Base-by-base conservation (phyloP, 1,140 invertebrate genomes). In the Drosophila burlai region DNA sequence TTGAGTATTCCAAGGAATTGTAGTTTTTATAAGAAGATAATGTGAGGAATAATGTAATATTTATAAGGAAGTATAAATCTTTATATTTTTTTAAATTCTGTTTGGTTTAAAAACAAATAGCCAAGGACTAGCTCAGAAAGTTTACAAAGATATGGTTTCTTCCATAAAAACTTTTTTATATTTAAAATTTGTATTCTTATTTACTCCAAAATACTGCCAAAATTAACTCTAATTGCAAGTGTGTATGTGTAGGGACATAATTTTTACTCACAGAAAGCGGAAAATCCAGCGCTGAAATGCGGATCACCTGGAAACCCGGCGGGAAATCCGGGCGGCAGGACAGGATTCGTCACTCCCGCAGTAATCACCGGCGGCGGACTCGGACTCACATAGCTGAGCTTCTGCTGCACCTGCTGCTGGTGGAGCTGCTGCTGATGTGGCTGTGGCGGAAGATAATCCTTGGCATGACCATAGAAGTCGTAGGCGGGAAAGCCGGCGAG, bases 241-340 rank as follows among this genome's bases (percentile, higher is more conserved):
- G 1, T 26, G 1, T 8, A 13, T 9, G 21, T 21, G 21, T 21
- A 21, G 21, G 21, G 21, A 24, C 4, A 8, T 0, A 2, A 24
- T n/a, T 60, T 31, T 0, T 61, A 93, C 92, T 93, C 65, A 93
- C 92, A 36, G 46, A 93, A 93, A 49, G 92, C 92, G 0, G 92
- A 83, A 42, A 93, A 90, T 55, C 92, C 92, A 13, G 91, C 92
- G 18, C 80, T 82, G 40, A 93, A 91, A 26, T 92, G 87, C 9
- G 85, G 64, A 63, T 93, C 92, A 26, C 60, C 46, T 4, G 91
- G 63, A 52, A 93, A 92, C 0, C 76, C 74, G 4, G 84, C 43
- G 5, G 69, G 54, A 50, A 73, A 73, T 24, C 67, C 69, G n/a
- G 83, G 89, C 0, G 80, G 76, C 52, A 91, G 46, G 31, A 55